Base-by-base conservation (phyloP, 2,797 vertebrate species). In the Hippopotamyrus pictus region DNA sequence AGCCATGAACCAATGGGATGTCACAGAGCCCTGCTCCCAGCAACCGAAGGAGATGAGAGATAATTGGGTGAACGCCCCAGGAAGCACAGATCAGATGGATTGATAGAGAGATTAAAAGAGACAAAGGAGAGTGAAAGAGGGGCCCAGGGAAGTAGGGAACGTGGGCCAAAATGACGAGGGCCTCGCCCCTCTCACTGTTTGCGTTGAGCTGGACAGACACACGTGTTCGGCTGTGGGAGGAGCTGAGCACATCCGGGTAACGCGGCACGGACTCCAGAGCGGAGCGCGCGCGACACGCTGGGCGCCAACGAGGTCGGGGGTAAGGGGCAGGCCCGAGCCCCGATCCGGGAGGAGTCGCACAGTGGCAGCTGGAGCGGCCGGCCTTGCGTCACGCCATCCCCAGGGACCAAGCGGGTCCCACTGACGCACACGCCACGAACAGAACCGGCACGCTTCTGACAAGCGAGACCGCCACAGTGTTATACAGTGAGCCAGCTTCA, bases 31-130 rank as follows among this genome's bases (percentile, higher is more conserved):
- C 46, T 14, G 9, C 62, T 17, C 44, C 29, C 44, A 19, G 44
- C 41, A 65, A 17, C 29, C 44, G 5, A 65, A 50, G 22, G 79
- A 85, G 22, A 85, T 44, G 82, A 57, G 25, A 54, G 88, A 88
- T n/a, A 57, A 88, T 79, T 62, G 33, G 11, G 5, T 57, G 37
- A 29, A 88, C 11, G 22, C 17, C 25, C n/a, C 19, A 79, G n/a
- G 76, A 65, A 85, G 19, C 57, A 82, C 9, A 83, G 76, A 89
- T 83, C 53, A 83, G 76, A 54, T 83, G 54, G 79, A 85, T 50
- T 65, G 54, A 89, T 50, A 48, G 44, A 89, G 44, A 65, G 57
- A 85, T 85, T 59, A 48, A 48, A 33, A 50, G 3, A 4, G 22
- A 85, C 79, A 85, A 25, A 51, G 46, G 29, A 79, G 57, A 85